Evolutionary conservation across 2,888 invertebrate genomes (phyloP).

Genomic region (Phortica okadai): DNA sequence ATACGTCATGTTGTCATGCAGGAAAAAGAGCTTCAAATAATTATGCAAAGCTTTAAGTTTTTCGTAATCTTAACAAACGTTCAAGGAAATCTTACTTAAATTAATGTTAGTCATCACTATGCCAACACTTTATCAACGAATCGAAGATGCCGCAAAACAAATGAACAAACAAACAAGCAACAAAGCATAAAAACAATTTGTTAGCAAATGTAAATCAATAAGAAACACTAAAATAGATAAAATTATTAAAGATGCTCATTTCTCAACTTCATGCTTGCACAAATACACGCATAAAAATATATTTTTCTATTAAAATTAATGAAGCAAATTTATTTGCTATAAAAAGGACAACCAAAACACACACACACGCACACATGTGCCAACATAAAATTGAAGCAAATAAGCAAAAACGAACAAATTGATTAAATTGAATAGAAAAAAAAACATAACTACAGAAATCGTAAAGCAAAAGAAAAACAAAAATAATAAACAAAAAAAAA

Average conservation of each 20-base stretch:
- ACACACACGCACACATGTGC: not conserved
- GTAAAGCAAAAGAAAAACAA: conserved; percentile 11
- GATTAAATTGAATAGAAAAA: conserved; percentile 10
- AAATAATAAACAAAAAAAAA: not conserved
- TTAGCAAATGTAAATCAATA: conserved; percentile 21
- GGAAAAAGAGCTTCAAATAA: not conserved
- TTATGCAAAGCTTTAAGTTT: not conserved
- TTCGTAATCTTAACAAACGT: not conserved
- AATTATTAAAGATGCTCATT: conserved; percentile 15
- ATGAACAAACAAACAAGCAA: not conserved
- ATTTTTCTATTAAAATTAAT: conserved; percentile 66
- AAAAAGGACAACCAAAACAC: conserved; percentile 14
- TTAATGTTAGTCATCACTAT: not conserved
- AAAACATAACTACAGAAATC: not conserved
- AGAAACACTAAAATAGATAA: not conserved
- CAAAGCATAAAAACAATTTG: not conserved
- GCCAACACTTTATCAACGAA: not conserved
- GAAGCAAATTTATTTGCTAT: conserved; percentile 62
- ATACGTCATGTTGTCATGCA: too few relatives aligned
- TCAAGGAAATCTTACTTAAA: not conserved
- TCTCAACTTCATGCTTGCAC: not conserved
- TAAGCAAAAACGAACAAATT: conserved; percentile 5
- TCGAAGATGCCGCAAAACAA: not conserved
- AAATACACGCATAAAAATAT: not conserved
- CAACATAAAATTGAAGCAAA: conserved; percentile 21